A percentile compares a stretch with the other conserved stretches of the same genome.
Conservation (phyloP, 2,797 vertebrate genomes). For the Neomorphus geoffroyi region DNA sequence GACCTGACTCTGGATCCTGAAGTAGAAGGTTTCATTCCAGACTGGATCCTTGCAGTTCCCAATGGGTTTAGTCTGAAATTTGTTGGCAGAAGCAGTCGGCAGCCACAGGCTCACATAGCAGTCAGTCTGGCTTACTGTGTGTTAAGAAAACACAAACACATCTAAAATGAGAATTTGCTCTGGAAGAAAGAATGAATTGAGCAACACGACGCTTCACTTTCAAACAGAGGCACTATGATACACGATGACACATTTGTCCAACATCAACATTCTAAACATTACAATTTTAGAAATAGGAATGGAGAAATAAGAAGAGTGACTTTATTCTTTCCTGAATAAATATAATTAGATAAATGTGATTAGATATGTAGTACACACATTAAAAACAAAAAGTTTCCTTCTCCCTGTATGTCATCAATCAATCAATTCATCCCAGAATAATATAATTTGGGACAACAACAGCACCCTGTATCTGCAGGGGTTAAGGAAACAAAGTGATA, state of each 20-base stretch:
- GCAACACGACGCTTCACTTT: not conserved
- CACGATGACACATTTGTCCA: not conserved
- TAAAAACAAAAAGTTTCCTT: not conserved
- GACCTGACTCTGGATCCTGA: slow-evolving; percentile 78
- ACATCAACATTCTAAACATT: not conserved
- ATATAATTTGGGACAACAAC: not conserved
- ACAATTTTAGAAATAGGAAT: not conserved
- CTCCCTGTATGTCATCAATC: not conserved
- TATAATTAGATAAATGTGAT: not conserved
- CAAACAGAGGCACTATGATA: not conserved
- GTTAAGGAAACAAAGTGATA: not conserved
- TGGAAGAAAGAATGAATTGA: not conserved
- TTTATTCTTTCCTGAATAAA: not conserved
- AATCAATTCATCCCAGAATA: not conserved
- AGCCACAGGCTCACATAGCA: slow-evolving; percentile 81
- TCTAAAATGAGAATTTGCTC: not conserved
- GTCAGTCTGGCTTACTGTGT: slow-evolving; percentile 79
- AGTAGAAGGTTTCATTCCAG: slow-evolving; percentile 86
- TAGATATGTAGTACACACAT: not conserved
- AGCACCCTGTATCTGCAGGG: not conserved
- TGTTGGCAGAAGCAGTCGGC: slow-evolving; percentile 78
- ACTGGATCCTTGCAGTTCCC: slow-evolving; percentile 77
- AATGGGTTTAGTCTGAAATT: slow-evolving; percentile 74
- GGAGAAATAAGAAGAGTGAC: not conserved
- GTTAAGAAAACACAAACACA: not conserved